Evolutionary conservation across 2,113 vertebrate genomes (phyloP).

Genomic region (Narcine bancroftii): DNA sequence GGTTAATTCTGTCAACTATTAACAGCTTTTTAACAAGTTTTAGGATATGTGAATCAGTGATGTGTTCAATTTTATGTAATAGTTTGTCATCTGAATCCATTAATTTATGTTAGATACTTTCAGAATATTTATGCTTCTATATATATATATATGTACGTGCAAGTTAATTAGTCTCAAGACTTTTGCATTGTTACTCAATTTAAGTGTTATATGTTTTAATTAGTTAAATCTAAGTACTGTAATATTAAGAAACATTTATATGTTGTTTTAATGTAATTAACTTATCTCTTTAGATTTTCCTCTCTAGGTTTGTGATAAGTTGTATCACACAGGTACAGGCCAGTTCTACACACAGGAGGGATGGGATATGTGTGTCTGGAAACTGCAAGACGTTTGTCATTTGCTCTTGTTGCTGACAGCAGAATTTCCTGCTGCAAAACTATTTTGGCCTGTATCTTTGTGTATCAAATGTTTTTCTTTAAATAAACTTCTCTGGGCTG

Average conservation of each 20-base stretch:
- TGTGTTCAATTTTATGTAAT: conserved; percentile 58
- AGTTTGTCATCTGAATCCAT: conserved; percentile 94
- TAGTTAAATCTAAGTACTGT: conserved; percentile 71
- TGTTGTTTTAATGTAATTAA: conserved; percentile 97
- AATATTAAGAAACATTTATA: conserved; percentile 88
- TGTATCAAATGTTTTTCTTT: conserved; percentile 58
- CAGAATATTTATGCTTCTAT: conserved; percentile 65
- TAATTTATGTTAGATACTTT: conserved; percentile 48
- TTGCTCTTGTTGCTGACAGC: conserved; percentile 68
- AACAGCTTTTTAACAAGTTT: background rate
- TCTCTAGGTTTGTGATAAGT: conserved; percentile 91
- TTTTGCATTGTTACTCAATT: conserved; percentile 57
- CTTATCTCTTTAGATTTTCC: conserved; percentile 94
- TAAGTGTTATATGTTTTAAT: conserved; percentile 71
- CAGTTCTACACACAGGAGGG: conserved; percentile 68
- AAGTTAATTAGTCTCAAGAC: conserved; percentile 55
- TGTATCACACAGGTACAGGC: conserved; percentile 98
- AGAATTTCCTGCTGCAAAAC: conserved; percentile 66
- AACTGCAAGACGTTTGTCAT: conserved; percentile 60
- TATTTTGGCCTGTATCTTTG: conserved; percentile 93
- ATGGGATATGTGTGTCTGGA: conserved; percentile 61
- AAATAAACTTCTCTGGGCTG: conserved; percentile 79
- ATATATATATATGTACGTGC: conserved; percentile 48
- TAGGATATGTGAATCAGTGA: background rate
- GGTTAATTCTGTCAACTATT: background rate